Conservation (phyloP, 64 coral and sea anemone species). For the Pocillopora verrucosa region DNA sequence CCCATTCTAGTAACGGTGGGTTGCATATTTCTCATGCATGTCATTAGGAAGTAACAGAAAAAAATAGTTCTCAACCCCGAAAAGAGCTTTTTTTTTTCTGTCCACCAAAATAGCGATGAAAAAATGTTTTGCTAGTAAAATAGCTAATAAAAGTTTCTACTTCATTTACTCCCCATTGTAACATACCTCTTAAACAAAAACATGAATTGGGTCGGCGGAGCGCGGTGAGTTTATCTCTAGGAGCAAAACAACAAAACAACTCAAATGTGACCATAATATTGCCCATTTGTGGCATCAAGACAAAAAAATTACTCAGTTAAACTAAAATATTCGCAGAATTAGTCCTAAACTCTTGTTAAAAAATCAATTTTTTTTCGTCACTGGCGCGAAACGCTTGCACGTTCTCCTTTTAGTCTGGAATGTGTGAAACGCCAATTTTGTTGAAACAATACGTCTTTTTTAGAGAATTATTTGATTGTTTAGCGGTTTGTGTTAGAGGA, state of each 20-base stretch:
- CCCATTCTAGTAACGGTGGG: neutral
- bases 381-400: neutral
- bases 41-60: neutral
- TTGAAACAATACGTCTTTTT: neutral
- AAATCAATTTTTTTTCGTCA: neutral
- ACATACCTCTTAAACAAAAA: neutral
- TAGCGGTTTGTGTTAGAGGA: neutral
- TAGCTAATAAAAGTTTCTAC: neutral
- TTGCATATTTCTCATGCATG: neutral
- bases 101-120: neutral
- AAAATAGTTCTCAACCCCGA: no score
- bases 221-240: conserved; percentile 21
- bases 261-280: neutral
- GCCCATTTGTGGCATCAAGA: neutral
- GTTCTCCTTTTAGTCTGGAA: neutral
- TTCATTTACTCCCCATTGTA: neutral
- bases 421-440: neutral
- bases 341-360: neutral
- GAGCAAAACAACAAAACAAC: neutral
- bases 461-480: neutral
- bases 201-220: conserved; percentile 45
- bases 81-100: neutral
- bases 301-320: neutral
- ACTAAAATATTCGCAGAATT: neutral
- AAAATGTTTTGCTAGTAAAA: neutral